Evolutionary conservation across 2,888 invertebrate species (phyloP).

Genomic region (Calameuta filiformis): DNA sequence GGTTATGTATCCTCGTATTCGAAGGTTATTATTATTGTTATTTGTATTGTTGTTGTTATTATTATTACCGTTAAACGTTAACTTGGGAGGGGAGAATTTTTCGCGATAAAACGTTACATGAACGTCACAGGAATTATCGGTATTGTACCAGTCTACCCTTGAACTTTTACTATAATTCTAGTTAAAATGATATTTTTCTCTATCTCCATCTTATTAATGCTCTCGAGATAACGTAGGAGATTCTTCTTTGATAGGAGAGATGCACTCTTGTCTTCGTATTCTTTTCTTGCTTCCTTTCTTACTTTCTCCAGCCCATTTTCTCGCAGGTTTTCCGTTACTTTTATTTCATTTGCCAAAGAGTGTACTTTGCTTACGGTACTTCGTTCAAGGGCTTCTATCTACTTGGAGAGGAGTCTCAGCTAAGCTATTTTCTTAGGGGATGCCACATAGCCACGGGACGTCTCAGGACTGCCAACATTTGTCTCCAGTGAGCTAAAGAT

Average conservation of each 20-base stretch:
- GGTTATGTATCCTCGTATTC: background rate
- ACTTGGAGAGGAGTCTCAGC: background rate
- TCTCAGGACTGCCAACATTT: conserved; percentile 82
- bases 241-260: background rate
- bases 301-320: background rate
- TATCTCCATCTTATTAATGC: background rate
- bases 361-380: background rate
- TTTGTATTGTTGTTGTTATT: background rate
- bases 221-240: background rate
- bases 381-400: background rate
- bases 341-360: background rate
- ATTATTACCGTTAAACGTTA: background rate
- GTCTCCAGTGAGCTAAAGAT: conserved; percentile 83
- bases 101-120: background rate
- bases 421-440: conserved; percentile 70
- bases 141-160: background rate
- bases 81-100: background rate
- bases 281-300: background rate
- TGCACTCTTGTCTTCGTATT: background rate
- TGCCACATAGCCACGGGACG: conserved; percentile 91
- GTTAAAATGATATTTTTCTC: background rate
- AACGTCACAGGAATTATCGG: background rate
- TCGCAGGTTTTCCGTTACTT: background rate
- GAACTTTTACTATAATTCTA: background rate
- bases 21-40: background rate